Base-by-base conservation (phyloP, 2,888 invertebrate species). In the Cataglyphis altisquamis region DNA sequence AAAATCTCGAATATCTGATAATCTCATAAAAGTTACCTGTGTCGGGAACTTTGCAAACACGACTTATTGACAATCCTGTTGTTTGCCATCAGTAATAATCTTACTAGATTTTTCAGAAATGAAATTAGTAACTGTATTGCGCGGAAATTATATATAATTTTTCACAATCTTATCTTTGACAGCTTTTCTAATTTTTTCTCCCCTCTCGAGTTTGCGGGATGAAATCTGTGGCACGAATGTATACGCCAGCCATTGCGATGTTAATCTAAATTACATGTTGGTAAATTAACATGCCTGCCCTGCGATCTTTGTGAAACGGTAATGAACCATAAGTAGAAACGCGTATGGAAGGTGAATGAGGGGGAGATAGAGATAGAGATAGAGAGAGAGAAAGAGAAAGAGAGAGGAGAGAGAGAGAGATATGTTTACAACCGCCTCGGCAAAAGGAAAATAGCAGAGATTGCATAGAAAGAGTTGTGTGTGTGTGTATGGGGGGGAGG, bases 391-490 rank as follows among this genome's bases (percentile, higher is more conserved):
- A 32, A 0, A 32, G 32, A 32, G 32, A 32, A 0, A 32, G 32
- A 32, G 32, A 32, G 4, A 41, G 3, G n/a, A 45, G 3, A 45
- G 3, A 15, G 41, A 45, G 18, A 8, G 25, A 64, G 29, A 29
- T 29, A 2, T 12, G 10, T 75, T 75, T 48, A 39, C 39, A 48
- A 25, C 4, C 4, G 21, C 3, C 32, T 52, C 60, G 29, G 18
- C n/a, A 63, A 36, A 21, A 66, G 25, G 45, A 25, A 21, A 41
- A 41, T 25, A 72, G 70, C 15, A 62, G 39, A 48, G 60, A 48
- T 63, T 9, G 21, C 9, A 6, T 32, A 18, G 32, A 74, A 39
- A 66, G 48, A 55, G 48, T 66, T 60, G 60, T 12, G 55, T 21
- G 39, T 52, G 29, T 29, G 29, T 29, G 25, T 1, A 1, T 1